Percentiles rank a stretch among this genome's conserved stretches.
These are phyloP conservation scores for Lasius fuliginosus DNA, from an alignment of 2,888 invertebrate species.

Conservation along the genomic window DNA sequence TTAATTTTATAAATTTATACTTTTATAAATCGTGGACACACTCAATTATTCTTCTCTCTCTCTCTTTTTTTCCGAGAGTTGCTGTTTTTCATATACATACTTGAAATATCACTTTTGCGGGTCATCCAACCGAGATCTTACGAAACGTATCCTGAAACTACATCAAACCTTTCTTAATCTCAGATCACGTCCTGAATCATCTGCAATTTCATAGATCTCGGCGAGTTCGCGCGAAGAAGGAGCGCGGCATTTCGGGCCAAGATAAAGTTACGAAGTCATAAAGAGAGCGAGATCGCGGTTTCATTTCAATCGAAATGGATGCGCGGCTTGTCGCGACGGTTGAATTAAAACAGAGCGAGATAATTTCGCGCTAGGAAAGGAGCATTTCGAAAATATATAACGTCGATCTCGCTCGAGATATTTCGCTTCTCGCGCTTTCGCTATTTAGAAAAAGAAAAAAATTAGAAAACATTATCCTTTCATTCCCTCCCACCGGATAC, in stretches of 20 bases:
- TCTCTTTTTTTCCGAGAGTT: background rate
- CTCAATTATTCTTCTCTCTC: background rate
- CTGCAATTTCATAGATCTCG: conserved; percentile 8
- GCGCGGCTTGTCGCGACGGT: conserved; percentile 3
- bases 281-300: conserved; percentile 3
- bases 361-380: conserved; percentile 17
- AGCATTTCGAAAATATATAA: conserved; percentile 19
- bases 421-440: conserved; percentile 14
- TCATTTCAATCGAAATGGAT: conserved; percentile 23
- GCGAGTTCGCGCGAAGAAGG: background rate
- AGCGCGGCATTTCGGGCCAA: background rate
- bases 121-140: background rate
- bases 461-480: background rate
- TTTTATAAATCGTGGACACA: background rate
- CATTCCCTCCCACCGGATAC: background rate
- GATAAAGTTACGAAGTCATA: conserved; percentile 31
- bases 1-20: too few species aligned
- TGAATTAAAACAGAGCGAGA: conserved; percentile 40
- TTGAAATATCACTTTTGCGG: conserved; percentile 6
- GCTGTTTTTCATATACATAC: background rate
- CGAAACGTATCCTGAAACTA: background rate
- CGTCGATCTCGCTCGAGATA: background rate
- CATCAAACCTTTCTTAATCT: background rate
- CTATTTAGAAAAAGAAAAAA: conserved; percentile 2
- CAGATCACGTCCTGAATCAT: conserved; percentile 10